A percentile compares a stretch with the other conserved stretches of the same genome.
phyloP scores from a whole-genome alignment of 2,888 invertebrate genomes.

The Allacma fusca region DNA sequence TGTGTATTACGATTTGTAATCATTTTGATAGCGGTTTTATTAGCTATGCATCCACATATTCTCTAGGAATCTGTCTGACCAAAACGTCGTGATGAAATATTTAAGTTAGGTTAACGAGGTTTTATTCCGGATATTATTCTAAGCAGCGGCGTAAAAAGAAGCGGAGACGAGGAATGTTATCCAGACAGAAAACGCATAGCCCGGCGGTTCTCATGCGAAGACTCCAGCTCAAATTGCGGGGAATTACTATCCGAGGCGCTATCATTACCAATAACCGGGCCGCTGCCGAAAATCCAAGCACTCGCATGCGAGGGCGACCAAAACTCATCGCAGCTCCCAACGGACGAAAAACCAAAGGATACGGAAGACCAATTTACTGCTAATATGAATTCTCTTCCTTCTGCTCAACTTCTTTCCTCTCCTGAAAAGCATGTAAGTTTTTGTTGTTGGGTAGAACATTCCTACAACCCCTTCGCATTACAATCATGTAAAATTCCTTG shows the following conservation, averaged over 20 bases:
- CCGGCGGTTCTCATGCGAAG: slow-evolving; percentile 64
- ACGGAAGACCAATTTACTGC: slow-evolving; percentile 61
- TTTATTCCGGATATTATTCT: not conserved
- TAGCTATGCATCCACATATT: not conserved
- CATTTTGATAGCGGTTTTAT: not conserved
- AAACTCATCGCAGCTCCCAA: slow-evolving; percentile 45
- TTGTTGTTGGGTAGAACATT: slow-evolving; percentile 63
- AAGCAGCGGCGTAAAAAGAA: slow-evolving; percentile 48
- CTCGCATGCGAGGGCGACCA: slow-evolving; percentile 35
- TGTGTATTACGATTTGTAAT: not conserved
- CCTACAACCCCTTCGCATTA: slow-evolving; percentile 67
- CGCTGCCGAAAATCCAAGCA: slow-evolving; percentile 36
- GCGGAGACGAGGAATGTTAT: slow-evolving; percentile 73
- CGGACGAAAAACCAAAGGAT: slow-evolving; percentile 59
- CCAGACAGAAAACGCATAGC: slow-evolving; percentile 84
- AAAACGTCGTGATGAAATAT: too few relatives aligned
- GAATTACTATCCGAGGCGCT: slow-evolving; percentile 59
- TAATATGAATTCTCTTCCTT: slow-evolving; percentile 49
- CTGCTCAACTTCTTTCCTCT: slow-evolving; percentile 70
- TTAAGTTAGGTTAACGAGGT: not conserved
- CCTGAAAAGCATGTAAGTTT: slow-evolving; percentile 73
- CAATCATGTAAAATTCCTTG: too few relatives aligned
- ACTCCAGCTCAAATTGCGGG: slow-evolving; percentile 60
- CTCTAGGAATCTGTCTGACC: too few relatives aligned
- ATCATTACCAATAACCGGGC: slow-evolving; percentile 52